phyloP scores from a whole-genome alignment of 64 coral and sea anemone species.

The Acropora yongei region DNA sequence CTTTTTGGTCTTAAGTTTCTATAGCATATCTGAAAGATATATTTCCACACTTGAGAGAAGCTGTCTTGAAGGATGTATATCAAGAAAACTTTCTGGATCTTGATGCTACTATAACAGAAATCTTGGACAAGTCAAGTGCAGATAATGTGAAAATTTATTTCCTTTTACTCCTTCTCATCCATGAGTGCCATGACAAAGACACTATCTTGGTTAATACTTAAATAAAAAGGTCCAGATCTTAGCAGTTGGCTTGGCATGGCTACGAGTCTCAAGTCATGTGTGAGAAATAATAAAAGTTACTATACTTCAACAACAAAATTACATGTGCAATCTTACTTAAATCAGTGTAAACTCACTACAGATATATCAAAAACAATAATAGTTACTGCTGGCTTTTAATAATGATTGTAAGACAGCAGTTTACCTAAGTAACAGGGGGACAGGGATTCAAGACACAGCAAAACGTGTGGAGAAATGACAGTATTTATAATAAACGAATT shows the following conservation, averaged over 20 bases:
- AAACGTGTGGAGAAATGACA: neutral
- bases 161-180: constrained; percentile 8
- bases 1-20: constrained; percentile 51
- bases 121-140: constrained; percentile 37
- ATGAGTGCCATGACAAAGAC: neutral
- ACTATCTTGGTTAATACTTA: neutral
- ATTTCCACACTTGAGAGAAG: constrained; percentile 39
- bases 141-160: constrained; percentile 9
- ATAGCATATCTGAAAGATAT: constrained; percentile 45
- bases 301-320: no score
- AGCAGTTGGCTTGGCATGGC: no score
- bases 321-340: neutral
- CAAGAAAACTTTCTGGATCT: constrained; percentile 46
- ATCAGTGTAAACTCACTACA: neutral
- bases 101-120: constrained; percentile 37
- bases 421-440: neutral
- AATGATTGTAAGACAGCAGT: neutral
- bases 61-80: constrained; percentile 48
- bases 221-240: no score
- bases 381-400: neutral
- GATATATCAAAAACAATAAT: neutral
- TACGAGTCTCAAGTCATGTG: no score
- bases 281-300: no score
- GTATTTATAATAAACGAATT: neutral
- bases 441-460: neutral